Base-by-base conservation (phyloP, 2,888 invertebrate genomes). In the Cosmorhoe ocellata region DNA sequence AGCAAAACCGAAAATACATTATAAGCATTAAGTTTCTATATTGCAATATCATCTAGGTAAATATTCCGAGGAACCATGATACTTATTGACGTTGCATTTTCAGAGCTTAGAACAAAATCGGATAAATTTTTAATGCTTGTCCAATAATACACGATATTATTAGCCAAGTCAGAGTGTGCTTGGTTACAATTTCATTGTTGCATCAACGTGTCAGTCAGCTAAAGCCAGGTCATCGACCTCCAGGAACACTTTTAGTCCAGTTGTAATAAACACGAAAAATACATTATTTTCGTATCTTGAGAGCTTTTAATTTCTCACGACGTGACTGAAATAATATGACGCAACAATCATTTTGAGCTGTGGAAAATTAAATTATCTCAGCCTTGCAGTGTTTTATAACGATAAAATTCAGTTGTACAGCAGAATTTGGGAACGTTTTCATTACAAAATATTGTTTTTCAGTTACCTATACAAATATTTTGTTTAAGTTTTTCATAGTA, bases 211-310 rank as follows among this genome's bases (percentile, higher is more conserved):
- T 50, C 39, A 38, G 46, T 50, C 39, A 38, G 37, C 55, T 47
- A 54, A 43, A 53, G 13, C 24, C 32, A 54, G 59, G 51, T 57
- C 55, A 57, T 37, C 13, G 49, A 8, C 55, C 57, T 56, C 39
- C 31, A 40, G 32, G 30, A 52, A 49, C 53, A 44, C 41, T 56
- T 51, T 53, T 55, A 52, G 33, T 32, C 27, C 13, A 33, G 43
- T 34, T 46, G 51, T 33, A 42, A 53, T 54, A 52, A 47, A 59
- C 55, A 54, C 31, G 47, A 61, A 57, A 59, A 52, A 37, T 40
- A 51, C 47, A 57, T 58, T 50, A 54, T 43, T 43, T 13, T 32
- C 39, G 44, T 47, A 52, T 52, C 44, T 49, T 40, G 43, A 51
- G 32, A 51, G 51, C 54, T 52, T 44, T 48, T 47, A 55, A 52